Evolutionary conservation across 2,797 vertebrate species (phyloP).

Genomic region (Chanos chanos): DNA sequence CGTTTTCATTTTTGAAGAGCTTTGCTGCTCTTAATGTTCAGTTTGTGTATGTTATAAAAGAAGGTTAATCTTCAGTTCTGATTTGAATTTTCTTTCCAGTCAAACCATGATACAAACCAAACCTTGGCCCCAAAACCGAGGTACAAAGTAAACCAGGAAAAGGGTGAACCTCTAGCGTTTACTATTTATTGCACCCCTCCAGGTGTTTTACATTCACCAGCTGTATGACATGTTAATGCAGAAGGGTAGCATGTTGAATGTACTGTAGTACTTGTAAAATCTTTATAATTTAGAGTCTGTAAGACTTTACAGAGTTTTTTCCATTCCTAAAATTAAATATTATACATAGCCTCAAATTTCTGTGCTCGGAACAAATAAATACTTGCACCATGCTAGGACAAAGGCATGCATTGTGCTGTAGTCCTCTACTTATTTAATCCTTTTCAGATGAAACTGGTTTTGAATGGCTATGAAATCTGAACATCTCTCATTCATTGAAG

Average conservation of each 20-base stretch:
- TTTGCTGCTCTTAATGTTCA: no score
- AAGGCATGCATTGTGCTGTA: conserved; percentile 16
- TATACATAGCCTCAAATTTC: background rate
- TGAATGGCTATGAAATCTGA: conserved; percentile 15
- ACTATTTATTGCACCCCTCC: background rate
- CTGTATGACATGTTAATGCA: background rate
- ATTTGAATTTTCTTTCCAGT: no score
- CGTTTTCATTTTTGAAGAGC: no score
- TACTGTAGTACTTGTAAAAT: background rate
- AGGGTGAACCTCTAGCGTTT: conserved; percentile 7
- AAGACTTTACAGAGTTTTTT: background rate
- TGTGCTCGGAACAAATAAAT: conserved; percentile 19
- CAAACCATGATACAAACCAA: no score
- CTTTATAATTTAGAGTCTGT: conserved; percentile 3
- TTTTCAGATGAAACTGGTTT: conserved; percentile 4
- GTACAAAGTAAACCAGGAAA: no score
- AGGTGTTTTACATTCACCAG: conserved; percentile 6
- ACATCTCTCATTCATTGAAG: background rate
- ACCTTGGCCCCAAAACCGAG: no score
- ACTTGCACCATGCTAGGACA: conserved; percentile 14
- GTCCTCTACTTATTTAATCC: conserved; percentile 26
- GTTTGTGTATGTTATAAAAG: no score
- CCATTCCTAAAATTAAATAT: background rate
- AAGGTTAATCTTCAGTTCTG: no score
- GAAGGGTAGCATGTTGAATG: background rate